Percentiles rank a stretch among this genome's conserved stretches.
Conservation (phyloP, 2,113 vertebrate species). For the Martes martes region DNA sequence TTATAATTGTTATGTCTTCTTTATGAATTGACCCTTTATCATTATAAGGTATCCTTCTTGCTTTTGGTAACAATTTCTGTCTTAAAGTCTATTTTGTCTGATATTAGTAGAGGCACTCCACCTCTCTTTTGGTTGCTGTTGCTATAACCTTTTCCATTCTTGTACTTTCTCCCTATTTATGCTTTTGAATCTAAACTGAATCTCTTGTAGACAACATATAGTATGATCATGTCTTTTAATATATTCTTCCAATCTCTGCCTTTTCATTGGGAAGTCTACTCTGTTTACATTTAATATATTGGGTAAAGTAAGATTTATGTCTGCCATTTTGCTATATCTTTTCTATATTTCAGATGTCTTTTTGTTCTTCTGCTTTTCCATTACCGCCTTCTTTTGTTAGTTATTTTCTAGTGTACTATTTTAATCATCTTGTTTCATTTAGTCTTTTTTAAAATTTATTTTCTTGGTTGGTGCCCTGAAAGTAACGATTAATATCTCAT, state of each 20-base stretch:
- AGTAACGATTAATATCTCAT: background rate
- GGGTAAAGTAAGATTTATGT: background rate
- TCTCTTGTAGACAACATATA: background rate
- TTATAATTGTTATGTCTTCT: background rate
- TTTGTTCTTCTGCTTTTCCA: background rate
- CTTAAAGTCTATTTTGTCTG: background rate
- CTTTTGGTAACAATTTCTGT: background rate
- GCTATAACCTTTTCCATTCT: background rate
- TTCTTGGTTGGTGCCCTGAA: background rate
- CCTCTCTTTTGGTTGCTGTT: background rate
- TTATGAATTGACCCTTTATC: background rate
- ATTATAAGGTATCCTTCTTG: background rate
- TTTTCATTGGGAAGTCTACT: background rate
- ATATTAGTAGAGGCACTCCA: background rate
- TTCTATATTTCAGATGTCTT: background rate
- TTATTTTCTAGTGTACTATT: background rate
- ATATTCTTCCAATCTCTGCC: background rate
- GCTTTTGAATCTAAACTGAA: background rate
- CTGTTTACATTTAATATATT: slow-evolving; percentile 23
- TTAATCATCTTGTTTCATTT: slow-evolving; percentile 4
- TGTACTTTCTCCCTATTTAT: background rate
- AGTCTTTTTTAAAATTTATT: background rate
- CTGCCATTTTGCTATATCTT: background rate
- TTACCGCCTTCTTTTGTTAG: background rate
- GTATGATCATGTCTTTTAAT: background rate